Conservation (phyloP, 2,113 vertebrate genomes). For the Hippotragus niger region DNA sequence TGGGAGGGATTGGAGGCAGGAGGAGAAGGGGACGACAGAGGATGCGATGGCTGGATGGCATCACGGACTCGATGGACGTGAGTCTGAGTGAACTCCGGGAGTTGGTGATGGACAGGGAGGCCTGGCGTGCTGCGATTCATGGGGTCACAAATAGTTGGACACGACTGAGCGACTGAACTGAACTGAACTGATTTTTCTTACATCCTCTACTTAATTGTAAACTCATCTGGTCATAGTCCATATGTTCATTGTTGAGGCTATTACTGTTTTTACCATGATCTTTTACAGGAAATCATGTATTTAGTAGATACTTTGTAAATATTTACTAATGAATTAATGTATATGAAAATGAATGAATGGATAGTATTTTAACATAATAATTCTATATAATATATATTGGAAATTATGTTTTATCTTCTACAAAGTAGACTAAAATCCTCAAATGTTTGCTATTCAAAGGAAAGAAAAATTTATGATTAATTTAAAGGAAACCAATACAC, state of each 20-base stretch:
- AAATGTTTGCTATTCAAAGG: not conserved
- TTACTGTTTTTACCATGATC: not conserved
- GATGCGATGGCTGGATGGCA: too few relatives aligned
- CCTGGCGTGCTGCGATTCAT: too few relatives aligned
- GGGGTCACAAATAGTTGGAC: too few relatives aligned
- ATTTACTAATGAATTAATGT: not conserved
- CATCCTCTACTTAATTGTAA: not conserved
- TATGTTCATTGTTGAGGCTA: not conserved
- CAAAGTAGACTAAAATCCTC: not conserved
- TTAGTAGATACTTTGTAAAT: not conserved
- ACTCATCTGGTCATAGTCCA: not conserved
- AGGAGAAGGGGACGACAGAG: too few relatives aligned
- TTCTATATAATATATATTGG: not conserved
- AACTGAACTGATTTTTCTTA: not conserved
- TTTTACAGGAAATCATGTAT: not conserved
- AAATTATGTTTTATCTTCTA: not conserved
- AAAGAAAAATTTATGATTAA: not conserved
- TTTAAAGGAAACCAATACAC: not conserved
- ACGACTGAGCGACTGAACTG: too few relatives aligned
- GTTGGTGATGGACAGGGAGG: too few relatives aligned
- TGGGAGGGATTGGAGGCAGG: too few relatives aligned
- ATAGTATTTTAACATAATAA: not conserved
- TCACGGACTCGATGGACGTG: too few relatives aligned
- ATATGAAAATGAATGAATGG: not conserved
- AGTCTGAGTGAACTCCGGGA: too few relatives aligned